A percentile compares a stretch with the other conserved stretches of the same genome.
phyloP scores from a whole-genome alignment of 2,888 invertebrate species.

The Cephus sareptanus region DNA sequence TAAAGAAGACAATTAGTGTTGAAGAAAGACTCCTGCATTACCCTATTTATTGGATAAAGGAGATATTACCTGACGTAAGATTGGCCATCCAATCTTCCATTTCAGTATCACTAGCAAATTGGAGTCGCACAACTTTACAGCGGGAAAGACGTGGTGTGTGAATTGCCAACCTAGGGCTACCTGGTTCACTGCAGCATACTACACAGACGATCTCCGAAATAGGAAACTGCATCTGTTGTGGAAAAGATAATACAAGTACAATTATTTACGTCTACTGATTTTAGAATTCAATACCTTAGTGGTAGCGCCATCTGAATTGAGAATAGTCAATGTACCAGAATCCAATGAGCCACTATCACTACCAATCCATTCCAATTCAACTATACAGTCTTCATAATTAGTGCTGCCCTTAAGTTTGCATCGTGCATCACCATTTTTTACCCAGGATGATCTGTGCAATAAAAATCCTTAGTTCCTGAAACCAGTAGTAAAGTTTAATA shows the following conservation, averaged over 20 bases:
- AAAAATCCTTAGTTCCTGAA: not conserved
- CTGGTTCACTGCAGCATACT: constrained; percentile 83
- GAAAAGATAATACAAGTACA: constrained; percentile 17
- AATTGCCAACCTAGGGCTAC: constrained; percentile 79
- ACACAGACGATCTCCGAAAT: constrained; percentile 83
- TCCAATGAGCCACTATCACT: constrained; percentile 72
- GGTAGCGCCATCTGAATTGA: constrained; percentile 81
- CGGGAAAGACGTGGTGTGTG: constrained; percentile 75
- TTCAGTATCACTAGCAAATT: constrained; percentile 85
- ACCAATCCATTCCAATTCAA: constrained; percentile 86
- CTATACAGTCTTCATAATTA: constrained; percentile 78
- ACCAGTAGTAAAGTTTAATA: constrained; percentile 3
- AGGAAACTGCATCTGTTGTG: constrained; percentile 74
- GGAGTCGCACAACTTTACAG: constrained; percentile 75
- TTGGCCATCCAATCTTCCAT: constrained; percentile 91
- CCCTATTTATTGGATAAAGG: not conserved
- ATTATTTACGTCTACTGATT: not conserved
- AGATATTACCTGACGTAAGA: constrained; percentile 72
- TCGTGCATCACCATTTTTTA: constrained; percentile 84
- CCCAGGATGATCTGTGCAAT: constrained; percentile 77
- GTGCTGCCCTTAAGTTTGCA: constrained; percentile 67
- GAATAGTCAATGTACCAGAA: constrained; percentile 80
- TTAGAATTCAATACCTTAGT: constrained; percentile 71
- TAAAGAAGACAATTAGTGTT: constrained; percentile 24
- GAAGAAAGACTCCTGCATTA: not conserved